A percentile compares a stretch with the other conserved stretches of the same genome.
Conservation (phyloP, 2,888 invertebrate genomes). For the Conus canariensis region DNA sequence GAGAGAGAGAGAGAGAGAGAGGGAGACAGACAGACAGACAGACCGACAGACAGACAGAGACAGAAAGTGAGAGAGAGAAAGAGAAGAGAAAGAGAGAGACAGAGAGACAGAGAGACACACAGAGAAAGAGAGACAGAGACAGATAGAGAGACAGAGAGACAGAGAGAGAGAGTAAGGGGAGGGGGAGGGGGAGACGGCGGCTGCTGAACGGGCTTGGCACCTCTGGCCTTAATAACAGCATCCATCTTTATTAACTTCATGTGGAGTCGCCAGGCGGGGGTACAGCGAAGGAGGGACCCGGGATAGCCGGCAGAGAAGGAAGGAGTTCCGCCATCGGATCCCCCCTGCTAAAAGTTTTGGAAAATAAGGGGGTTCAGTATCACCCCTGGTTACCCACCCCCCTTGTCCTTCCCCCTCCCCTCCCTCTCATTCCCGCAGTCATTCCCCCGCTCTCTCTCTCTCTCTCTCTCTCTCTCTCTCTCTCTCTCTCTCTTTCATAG, state of each 20-base stretch:
- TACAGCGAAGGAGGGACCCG: background rate
- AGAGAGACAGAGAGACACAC: background rate
- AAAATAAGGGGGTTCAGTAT: background rate
- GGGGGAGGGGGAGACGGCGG: too few relatives aligned
- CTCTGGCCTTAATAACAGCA: constrained; percentile 35
- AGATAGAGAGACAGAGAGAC: too few relatives aligned
- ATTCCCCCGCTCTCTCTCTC: background rate
- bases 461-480: too few relatives aligned
- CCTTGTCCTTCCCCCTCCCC: background rate
- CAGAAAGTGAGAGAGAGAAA: background rate
- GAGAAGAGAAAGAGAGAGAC: constrained; percentile 14
- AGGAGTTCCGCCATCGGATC: constrained; percentile 25
- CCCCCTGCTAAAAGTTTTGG: background rate
- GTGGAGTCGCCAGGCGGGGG: constrained; percentile 27
- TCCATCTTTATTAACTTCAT: constrained; percentile 45
- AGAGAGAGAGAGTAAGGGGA: too few relatives aligned
- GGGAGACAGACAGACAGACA: too few relatives aligned
- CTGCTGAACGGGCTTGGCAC: background rate
- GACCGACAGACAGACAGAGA: too few relatives aligned
- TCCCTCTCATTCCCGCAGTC: background rate
- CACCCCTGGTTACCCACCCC: background rate
- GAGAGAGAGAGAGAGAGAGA: background rate
- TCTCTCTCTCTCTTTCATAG: background rate
- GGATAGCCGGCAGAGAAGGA: background rate
- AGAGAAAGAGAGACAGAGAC: background rate